Base-by-base conservation (phyloP, 1,140 invertebrate genomes). In the Musca domestica region DNA sequence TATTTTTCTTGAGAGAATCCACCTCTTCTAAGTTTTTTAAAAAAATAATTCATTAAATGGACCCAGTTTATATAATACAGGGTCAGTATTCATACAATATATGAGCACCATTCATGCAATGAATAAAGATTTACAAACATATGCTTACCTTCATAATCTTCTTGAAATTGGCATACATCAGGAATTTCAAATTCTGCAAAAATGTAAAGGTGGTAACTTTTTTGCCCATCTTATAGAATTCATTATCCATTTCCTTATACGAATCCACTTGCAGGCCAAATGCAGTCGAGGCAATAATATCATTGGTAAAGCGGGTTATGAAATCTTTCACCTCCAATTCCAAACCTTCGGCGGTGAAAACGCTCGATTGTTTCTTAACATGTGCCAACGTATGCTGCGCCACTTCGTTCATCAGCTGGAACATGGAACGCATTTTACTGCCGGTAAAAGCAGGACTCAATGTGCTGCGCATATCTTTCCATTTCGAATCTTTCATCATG, bases 221-320 rank as follows among this genome's bases (percentile, higher is more conserved):
- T 51, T 82, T 84, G 15, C 84, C 86, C 74, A 83, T 82, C 67
- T 70, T 61, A 58, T 84, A 88, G 72, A 86, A 86, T 61, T 83
- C 72, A 70, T 86, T 86, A 2, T 86, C 73, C 0, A 77, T 75
- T 2, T 88, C 80, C 20, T 79, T 79, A n/a, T 86, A 80, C 0
- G 87, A 86, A 68, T 88, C 83, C 1, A 87, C 83, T 70, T 86
- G 83, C 3, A 88, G 74, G 0, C 87, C 87, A 73, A 88, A 88
- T 14, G 84, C 85, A 5, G 80, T 82, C 0, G 81, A 82, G 0
- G 86, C 86, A 23, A 88, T 87, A 4, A 89, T 86, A 71, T 89
- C 88, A 46, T 85, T 88, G 0, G 87, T 84, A 66, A 85, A 88
- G 9, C 84, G 82, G 0, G 84, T 83, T 15, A 80, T 81, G n/a